These are phyloP conservation scores for Dendrophyllia cribrosa DNA, from an alignment of 64 coral and sea anemone species.

Conservation along the genomic window DNA sequence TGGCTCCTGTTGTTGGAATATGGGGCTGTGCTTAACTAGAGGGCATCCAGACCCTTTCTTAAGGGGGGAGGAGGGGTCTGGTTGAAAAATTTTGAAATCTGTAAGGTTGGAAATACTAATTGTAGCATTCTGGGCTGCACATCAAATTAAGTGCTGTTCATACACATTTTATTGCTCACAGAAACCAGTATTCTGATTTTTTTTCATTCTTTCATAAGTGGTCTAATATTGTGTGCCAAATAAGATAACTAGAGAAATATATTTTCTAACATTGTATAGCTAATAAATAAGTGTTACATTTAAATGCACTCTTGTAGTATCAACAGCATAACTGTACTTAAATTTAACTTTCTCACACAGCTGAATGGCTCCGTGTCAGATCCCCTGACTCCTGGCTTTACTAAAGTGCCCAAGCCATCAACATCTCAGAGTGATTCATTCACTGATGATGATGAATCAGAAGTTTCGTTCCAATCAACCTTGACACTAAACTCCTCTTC, in stretches of 20 bases:
- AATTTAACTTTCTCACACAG: neutral
- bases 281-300: neutral
- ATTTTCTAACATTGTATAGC: neutral
- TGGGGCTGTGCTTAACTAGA: too few relatives aligned
- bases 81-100: too few relatives aligned
- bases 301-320: neutral
- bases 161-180: too few relatives aligned
- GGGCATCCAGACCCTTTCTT: too few relatives aligned
- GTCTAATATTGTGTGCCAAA: too few relatives aligned
- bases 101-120: too few relatives aligned
- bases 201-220: too few relatives aligned
- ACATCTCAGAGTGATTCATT: neutral
- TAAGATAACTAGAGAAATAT: neutral
- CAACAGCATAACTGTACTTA: neutral
- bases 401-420: neutral
- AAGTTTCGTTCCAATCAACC: neutral
- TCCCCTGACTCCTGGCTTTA: neutral
- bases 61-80: too few relatives aligned
- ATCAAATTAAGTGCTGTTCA: too few relatives aligned
- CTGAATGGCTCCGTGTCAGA: conserved; percentile 10
- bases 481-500: neutral
- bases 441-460: neutral
- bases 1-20: too few relatives aligned
- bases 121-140: too few relatives aligned
- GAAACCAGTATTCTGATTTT: too few relatives aligned